phyloP scores from a whole-genome alignment of 2,888 invertebrate species.

The Amiota communis region DNA sequence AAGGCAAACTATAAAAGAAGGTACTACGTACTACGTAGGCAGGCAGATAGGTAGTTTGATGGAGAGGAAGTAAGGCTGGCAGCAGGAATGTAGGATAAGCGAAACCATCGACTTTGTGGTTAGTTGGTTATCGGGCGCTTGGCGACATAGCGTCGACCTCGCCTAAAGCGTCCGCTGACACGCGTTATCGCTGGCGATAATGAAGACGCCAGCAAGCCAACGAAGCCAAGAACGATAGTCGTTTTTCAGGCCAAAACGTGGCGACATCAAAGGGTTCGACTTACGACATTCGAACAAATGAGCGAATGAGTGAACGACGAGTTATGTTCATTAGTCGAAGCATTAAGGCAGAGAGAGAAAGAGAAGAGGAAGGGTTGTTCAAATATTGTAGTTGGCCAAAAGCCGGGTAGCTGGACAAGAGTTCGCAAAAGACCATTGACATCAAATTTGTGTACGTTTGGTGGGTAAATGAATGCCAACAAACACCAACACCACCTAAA shows the following conservation, averaged over 20 bases:
- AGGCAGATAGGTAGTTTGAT: too few species aligned
- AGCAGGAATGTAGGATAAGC: too few species aligned
- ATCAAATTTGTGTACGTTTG: neutral
- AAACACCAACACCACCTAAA: neutral
- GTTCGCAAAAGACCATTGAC: neutral
- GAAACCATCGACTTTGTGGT: too few species aligned
- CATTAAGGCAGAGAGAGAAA: too few species aligned
- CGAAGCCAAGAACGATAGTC: neutral
- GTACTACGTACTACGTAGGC: too few species aligned
- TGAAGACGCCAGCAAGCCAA: constrained; percentile 64
- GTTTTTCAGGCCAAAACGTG: neutral
- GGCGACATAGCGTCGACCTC: constrained; percentile 35
- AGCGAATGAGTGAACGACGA: neutral
- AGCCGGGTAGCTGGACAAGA: neutral
- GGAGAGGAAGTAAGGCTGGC: too few species aligned
- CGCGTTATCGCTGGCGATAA: constrained; percentile 58
- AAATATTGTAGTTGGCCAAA: neutral
- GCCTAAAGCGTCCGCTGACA: constrained; percentile 48
- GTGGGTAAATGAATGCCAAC: neutral
- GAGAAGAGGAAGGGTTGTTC: neutral
- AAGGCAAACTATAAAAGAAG: neutral
- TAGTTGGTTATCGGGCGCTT: constrained; percentile 10
- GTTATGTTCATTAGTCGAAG: constrained; percentile 9
- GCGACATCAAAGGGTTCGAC: constrained; percentile 25
- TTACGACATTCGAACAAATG: neutral